Evolutionary conservation across 2,113 vertebrate genomes (phyloP), one percentile per base, ranked within the genome.

Genomic region (Syngnathus floridae): DNA sequence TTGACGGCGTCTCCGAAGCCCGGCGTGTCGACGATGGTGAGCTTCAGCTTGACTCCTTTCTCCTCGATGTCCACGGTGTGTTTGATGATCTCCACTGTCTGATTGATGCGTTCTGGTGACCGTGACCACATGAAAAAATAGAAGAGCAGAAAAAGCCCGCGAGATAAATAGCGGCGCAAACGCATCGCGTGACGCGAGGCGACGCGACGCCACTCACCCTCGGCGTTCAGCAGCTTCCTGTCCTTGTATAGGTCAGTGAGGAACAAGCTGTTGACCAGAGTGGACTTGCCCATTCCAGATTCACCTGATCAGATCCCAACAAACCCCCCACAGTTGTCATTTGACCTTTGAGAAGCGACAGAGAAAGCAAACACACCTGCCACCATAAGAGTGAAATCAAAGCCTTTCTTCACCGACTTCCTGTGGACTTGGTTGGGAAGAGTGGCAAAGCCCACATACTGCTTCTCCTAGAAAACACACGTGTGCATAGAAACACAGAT

Each of bases 171-270:
- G 4, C 31, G 35, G 16, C 26, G 26, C 26, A 31, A 31, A 31
- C 26, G 26, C 26, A 31, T 31, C 26, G 26, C 26, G 2, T 31
- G 26, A 3, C 2, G 26, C 0, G 2, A 31, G 1, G 26, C 26
- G 2, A 31, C 13, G n/a, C 51, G 13, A 26, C 38, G 31, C 35
- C 31, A 62, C 90, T 90, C 84, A 99, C 97, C 97, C 83, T 99
- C 97, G 0, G 97, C 97, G 6, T 97, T 99, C 70, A 98, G 93
- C 58, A 99, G 84, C 77, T 98, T 98, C 76, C 96, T 91, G 88
- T 99, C 97, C 86, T 97, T 98, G 89, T 99, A 99, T 73, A 99
- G 91, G 79, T 99, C 97, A 40, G 97, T 99, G 84, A 99, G 93
- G 86, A 99, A 99, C 74, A 99, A 91, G 84, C 97, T 99, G 85